Conservation (phyloP, 37 sponge, comb jelly and placozoan genomes). For the Crambe crambe region DNA sequence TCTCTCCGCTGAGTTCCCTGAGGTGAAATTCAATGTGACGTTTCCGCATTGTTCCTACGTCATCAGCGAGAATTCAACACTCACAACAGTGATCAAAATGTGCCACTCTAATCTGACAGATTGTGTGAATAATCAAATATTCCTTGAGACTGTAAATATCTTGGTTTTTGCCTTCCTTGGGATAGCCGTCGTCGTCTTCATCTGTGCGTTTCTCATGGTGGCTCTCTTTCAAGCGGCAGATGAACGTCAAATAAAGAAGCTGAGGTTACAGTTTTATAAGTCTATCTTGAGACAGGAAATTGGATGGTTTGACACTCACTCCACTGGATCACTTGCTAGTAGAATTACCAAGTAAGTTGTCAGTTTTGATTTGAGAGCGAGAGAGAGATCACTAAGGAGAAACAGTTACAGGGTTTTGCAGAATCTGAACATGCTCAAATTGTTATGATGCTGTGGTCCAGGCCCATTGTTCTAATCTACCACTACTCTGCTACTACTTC, state of each 20-base stretch:
- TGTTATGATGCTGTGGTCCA: no score
- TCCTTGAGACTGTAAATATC: slow-evolving; percentile 1
- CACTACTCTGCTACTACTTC: no score
- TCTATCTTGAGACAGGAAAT: slow-evolving; percentile 82
- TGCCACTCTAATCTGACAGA: not conserved
- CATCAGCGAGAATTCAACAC: not conserved
- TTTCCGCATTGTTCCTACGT: not conserved
- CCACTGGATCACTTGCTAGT: slow-evolving; percentile 65
- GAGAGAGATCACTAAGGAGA: no score
- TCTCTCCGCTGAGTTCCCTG: not conserved
- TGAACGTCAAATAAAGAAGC: no score
- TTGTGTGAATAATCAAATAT: slow-evolving; percentile 6
- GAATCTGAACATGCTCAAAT: no score
- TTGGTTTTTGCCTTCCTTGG: slow-evolving; percentile 27
- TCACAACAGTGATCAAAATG: not conserved
- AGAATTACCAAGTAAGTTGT: slow-evolving; percentile 71
- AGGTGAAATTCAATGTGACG: no score
- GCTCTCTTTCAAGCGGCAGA: slow-evolving; percentile 63
- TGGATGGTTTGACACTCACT: slow-evolving; percentile 84
- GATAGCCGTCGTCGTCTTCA: slow-evolving; percentile 41
- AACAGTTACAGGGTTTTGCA: no score
- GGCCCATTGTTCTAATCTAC: no score
- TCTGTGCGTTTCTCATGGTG: slow-evolving; percentile 49
- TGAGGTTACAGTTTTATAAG: slow-evolving; percentile 48
- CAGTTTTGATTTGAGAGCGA: no score